phyloP scores from a whole-genome alignment of 2,113 vertebrate genomes.

The Hystrix cristata region DNA sequence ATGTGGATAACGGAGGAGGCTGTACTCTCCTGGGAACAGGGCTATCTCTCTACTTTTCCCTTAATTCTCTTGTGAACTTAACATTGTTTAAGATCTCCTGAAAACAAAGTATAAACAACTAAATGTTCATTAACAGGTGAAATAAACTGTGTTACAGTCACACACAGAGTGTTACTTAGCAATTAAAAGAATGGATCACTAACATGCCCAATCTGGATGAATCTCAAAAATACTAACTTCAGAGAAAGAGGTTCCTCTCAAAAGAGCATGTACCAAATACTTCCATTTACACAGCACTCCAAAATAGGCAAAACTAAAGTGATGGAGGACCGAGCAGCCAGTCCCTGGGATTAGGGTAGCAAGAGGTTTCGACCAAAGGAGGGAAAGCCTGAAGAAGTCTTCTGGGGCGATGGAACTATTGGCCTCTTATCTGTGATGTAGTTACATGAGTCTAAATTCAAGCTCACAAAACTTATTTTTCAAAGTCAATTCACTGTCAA shows the following conservation, averaged over 20 bases:
- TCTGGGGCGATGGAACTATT: neutral
- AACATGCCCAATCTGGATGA: neutral
- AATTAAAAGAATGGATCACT: neutral
- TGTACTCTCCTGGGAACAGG: neutral
- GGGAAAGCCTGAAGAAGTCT: neutral
- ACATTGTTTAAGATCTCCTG: neutral
- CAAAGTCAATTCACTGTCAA: conserved; percentile 22
- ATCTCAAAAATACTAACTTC: conserved; percentile 45
- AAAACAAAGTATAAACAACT: neutral
- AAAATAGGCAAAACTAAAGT: neutral
- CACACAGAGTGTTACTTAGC: neutral
- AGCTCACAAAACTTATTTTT: neutral
- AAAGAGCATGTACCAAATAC: neutral
- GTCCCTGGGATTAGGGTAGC: neutral
- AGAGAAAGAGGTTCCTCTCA: neutral
- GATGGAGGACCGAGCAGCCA: neutral
- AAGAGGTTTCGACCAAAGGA: neutral
- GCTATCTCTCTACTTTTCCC: neutral
- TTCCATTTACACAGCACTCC: neutral
- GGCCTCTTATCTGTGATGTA: neutral
- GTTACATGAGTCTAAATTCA: conserved; percentile 4
- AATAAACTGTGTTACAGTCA: neutral
- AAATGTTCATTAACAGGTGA: neutral
- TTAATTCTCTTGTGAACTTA: neutral
- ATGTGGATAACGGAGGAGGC: neutral